These are phyloP conservation scores for Brienomyrus longianalis DNA, from an alignment of 2,113 vertebrate species.

Conservation along the genomic window DNA sequence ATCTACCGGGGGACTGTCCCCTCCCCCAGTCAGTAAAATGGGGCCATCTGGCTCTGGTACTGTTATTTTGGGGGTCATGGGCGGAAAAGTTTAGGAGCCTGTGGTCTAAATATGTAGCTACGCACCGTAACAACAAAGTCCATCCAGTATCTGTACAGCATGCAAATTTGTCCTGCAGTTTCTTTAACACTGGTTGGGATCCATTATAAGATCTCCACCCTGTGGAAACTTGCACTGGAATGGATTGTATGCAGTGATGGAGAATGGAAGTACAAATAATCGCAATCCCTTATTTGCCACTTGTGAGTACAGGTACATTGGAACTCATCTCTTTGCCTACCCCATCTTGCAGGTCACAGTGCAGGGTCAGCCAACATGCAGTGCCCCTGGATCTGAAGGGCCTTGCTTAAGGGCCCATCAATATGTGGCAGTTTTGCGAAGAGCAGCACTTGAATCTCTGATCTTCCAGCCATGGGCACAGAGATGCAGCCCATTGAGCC, in stretches of 20 bases:
- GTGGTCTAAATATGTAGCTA: background rate
- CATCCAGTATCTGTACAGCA: background rate
- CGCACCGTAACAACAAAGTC: background rate
- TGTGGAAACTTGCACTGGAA: background rate
- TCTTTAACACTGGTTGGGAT: background rate
- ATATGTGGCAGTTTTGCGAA: too few species aligned
- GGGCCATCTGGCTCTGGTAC: background rate
- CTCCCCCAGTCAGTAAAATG: background rate
- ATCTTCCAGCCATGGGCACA: too few species aligned
- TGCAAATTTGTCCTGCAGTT: background rate
- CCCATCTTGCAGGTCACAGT: too few species aligned
- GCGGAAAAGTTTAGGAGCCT: background rate
- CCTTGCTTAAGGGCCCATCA: too few species aligned
- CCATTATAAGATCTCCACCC: background rate
- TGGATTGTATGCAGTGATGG: background rate
- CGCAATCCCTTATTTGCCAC: too few species aligned
- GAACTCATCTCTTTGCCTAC: too few species aligned
- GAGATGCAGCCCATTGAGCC: too few species aligned
- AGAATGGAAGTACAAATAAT: background rate
- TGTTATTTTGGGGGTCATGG: background rate
- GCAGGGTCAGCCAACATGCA: too few species aligned
- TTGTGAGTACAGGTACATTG: too few species aligned
- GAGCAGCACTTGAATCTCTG: too few species aligned
- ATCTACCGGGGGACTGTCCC: too few species aligned
- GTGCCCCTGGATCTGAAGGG: too few species aligned